These are phyloP conservation scores for Coryphaenoides rupestris DNA, from an alignment of 2,113 vertebrate species.

Conservation along the genomic window DNA sequence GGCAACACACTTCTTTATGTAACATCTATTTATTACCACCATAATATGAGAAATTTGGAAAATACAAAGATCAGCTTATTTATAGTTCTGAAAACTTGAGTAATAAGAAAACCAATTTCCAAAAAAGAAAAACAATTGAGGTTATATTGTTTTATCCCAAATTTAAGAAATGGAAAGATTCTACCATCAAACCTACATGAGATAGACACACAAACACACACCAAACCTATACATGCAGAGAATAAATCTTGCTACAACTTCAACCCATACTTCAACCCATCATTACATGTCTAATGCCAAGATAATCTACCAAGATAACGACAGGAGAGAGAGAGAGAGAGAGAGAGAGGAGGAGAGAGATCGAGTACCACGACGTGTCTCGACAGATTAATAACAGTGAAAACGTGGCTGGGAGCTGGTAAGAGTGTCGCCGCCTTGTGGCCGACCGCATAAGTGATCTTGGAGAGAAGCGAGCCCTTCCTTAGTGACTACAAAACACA, in stretches of 20 bases:
- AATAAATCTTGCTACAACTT: constrained; percentile 41
- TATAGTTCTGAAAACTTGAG: constrained; percentile 72
- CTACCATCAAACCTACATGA: constrained; percentile 45
- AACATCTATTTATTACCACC: constrained; percentile 82
- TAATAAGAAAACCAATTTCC: constrained; percentile 71
- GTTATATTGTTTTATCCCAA: constrained; percentile 70
- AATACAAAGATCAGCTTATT: constrained; percentile 82
- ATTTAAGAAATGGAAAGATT: constrained; percentile 60
- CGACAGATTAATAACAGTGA: constrained; percentile 42
- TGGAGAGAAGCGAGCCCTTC: constrained; percentile 43
- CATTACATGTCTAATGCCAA: constrained; percentile 40
- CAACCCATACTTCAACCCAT: constrained; percentile 25
- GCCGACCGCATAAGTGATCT: constrained; percentile 49
- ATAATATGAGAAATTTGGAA: constrained; percentile 81
- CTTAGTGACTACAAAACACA: constrained; percentile 39
- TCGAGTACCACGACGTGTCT: constrained; percentile 10
- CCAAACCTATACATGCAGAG: constrained; percentile 56
- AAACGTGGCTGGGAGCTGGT: constrained; percentile 36
- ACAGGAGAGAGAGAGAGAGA: constrained; percentile 14
- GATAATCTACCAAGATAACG: constrained; percentile 35
- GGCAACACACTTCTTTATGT: constrained; percentile 39
- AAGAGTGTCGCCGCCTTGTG: constrained; percentile 56
- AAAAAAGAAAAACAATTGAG: constrained; percentile 73
- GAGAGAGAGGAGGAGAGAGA: constrained; percentile 11
- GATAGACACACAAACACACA: constrained; percentile 38